Base-by-base conservation (phyloP, 1,140 invertebrate species). In the Platorchestia sp. region DNA sequence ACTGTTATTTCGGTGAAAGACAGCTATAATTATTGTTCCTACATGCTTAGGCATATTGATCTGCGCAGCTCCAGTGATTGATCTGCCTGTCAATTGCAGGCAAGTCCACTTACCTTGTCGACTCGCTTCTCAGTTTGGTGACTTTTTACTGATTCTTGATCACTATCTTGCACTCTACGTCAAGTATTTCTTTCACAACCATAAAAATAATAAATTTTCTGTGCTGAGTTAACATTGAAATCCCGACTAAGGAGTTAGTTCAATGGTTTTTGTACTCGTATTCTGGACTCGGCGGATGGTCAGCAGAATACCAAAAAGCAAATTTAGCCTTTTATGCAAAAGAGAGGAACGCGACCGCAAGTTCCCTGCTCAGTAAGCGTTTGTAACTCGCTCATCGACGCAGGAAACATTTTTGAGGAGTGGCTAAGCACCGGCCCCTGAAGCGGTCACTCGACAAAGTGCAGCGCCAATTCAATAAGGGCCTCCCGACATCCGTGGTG, bases 391-490 rank as follows among this genome's bases (percentile, higher is more conserved):
- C 59, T 75, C 59, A 75, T 36, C 10, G 59, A 75, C 27, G 59
- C 14, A 75, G 59, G 59, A 75, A 75, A 27, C 59, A 75, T 75
- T 75, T 75, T 75, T 75, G 59, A 75, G 87, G 27, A 5, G 87
- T 42, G 87, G 87, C 43, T 44, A 89, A 89, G 41, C 43, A 41
- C 41, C 43, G 87, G 41, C 91, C 45, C 91, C 40, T 47, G 14
- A 40, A 93, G 91, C 45, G 43, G 43, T 45, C 43, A 44, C 41
- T 45, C 43, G 91, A 47, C 91, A 93, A 93, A 93, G 91, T 93
- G 91, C 91, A 44, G 40, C 91, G 91, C 91, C 91, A 93, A 93
- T 93, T 93, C 43, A 93, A 93, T 93, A 93, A 93, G 91, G n/a
- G 44, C 41, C 91, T 93, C 91, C 47, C 91, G 47, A 93, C 44